Conservation (phyloP, 2,888 invertebrate species). For the Tenodera sinensis region DNA sequence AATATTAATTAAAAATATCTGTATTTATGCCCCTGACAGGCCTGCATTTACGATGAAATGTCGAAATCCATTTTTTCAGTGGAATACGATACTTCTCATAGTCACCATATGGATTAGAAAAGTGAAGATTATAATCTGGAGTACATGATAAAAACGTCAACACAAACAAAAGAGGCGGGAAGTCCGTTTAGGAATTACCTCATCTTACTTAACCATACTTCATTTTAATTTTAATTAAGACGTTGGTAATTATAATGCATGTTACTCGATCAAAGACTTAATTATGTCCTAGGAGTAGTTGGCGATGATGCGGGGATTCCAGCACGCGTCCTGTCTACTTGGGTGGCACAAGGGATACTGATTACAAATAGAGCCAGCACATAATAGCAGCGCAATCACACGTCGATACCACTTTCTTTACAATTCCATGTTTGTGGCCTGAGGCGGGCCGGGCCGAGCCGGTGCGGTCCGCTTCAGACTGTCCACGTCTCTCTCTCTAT, state of each 20-base stretch:
- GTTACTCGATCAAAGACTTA: background rate
- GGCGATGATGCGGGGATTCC: background rate
- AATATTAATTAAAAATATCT: too few species aligned
- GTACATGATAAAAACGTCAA: too few species aligned
- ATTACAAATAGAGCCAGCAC: background rate
- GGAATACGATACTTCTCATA: too few species aligned
- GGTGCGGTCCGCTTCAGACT: too few species aligned
- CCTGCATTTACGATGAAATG: too few species aligned
- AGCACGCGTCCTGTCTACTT: background rate
- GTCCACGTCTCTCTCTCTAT: too few species aligned
- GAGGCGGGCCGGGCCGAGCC: too few species aligned
- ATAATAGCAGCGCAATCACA: background rate
- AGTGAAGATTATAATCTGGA: too few species aligned
- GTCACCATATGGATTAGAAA: too few species aligned
- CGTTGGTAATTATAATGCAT: background rate
- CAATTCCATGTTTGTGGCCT: background rate
- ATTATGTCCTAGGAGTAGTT: background rate
- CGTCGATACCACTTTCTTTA: background rate
- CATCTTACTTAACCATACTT: background rate
- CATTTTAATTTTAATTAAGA: background rate
- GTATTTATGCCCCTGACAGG: too few species aligned
- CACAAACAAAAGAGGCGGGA: too few species aligned
- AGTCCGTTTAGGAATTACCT: background rate
- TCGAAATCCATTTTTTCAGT: too few species aligned
- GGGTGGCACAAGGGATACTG: background rate